Evolutionary conservation across 2,113 vertebrate genomes (phyloP), one percentile per base, ranked within the genome.

Genomic region (Prinia subflava): DNA sequence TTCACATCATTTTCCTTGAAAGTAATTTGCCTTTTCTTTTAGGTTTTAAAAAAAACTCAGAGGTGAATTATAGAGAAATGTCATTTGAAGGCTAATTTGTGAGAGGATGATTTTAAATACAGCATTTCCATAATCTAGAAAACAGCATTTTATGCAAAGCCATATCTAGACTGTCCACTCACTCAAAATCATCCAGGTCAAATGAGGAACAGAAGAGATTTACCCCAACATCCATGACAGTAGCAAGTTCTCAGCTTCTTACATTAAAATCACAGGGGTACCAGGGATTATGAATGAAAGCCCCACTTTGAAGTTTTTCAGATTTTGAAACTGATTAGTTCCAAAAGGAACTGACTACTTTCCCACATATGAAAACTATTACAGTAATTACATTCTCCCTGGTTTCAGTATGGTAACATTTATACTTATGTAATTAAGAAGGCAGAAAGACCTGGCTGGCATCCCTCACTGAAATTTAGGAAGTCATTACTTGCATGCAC

Each of bases 401-500:
- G 13, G 0, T 24, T 77, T 75, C 47, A 75, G 24, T 18, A 64
- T 50, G 44, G 47, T 56, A 84, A 50, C 35, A 35, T 59, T 90
- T 39, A 92, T 18, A 15, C 15, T 50, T 39, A 18, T 2, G 5
- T 30, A 73, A 83, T 37, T 80, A 62, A 74, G 39, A 71, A 64
- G 15, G 11, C 25, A n/a, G 12, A 19, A 76, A 82, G 13, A 15
- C 19, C 23, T 5, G 2, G 3, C 41, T 69, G 53, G 14, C 11
- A 73, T 69, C 10, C 11, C 46, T 74, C 1, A 0, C 9, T 77
- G 46, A 76, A 85, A 57, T 15, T 44, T 53, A 39, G 28, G 60
- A 63, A 82, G n/a, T 5, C 0, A 0, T 55, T 52, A 20, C 7
- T 37, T 69, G 27, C 0, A 0, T 12, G 16, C 31, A 28, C 37